phyloP scores from a whole-genome alignment of 2,888 invertebrate species.

The Ferdinandea cuprea region DNA sequence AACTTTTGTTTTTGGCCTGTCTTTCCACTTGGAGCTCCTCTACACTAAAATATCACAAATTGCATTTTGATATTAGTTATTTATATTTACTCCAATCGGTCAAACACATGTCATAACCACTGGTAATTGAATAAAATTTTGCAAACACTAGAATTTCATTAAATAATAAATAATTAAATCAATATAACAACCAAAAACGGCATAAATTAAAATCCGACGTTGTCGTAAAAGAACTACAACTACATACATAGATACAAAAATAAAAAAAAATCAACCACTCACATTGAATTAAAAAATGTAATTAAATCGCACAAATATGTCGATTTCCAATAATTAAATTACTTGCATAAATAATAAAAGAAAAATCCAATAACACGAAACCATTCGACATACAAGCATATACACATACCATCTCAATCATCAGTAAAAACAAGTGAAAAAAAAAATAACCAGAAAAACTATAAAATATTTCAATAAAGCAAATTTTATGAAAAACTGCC shows the following conservation, averaged over 20 bases:
- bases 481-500: slow-evolving; percentile 50
- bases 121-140: not conserved
- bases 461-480: slow-evolving; percentile 56
- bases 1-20: too few species aligned
- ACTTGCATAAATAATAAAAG: slow-evolving; percentile 44
- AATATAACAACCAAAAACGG: slow-evolving; percentile 10
- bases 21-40: too few species aligned
- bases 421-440: not conserved
- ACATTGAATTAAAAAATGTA: slow-evolving; percentile 35
- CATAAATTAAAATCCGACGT: slow-evolving; percentile 47
- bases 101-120: not conserved
- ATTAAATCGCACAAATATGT: slow-evolving; percentile 59
- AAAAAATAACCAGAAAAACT: slow-evolving; percentile 33
- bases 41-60: too few species aligned
- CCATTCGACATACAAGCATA: not conserved
- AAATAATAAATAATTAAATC: slow-evolving; percentile 37
- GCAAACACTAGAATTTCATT: slow-evolving; percentile 14
- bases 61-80: too few species aligned
- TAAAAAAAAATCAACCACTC: slow-evolving; percentile 2
- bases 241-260: not conserved
- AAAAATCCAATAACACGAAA: slow-evolving; percentile 11
- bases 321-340: slow-evolving; percentile 60
- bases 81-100: not conserved
- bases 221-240: not conserved
- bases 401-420: slow-evolving; percentile 15